Conservation (phyloP, 2,888 invertebrate species). For the Gibbula magus region DNA sequence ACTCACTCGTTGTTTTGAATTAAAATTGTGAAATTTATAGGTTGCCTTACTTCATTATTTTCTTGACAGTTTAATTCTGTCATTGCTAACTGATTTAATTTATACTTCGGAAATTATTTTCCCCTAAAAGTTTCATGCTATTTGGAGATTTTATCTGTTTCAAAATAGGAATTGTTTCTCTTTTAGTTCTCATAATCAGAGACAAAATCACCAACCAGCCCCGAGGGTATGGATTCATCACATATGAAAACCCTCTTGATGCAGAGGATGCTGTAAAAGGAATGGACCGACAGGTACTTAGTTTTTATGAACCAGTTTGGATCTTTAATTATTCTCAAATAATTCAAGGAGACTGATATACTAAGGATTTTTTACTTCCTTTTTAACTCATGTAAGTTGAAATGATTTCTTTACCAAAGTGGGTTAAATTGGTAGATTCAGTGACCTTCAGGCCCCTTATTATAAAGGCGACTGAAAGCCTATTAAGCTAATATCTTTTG, state of each 20-base stretch:
- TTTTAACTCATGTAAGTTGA: background rate
- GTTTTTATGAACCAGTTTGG: background rate
- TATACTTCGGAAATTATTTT: too few species aligned
- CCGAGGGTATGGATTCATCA: constrained; percentile 67
- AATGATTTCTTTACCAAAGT: background rate
- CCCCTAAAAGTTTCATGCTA: background rate
- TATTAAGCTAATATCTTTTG: too few species aligned
- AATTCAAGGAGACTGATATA: background rate
- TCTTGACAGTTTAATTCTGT: too few species aligned
- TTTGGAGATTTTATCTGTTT: background rate
- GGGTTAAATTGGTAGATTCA: too few species aligned
- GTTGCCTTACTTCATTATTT: too few species aligned
- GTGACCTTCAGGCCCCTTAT: too few species aligned
- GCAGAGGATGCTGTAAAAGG: constrained; percentile 65
- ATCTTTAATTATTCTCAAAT: background rate
- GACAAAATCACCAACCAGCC: constrained; percentile 58
- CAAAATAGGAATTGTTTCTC: background rate
- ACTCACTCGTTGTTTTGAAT: too few species aligned
- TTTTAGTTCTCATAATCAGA: constrained; percentile 61
- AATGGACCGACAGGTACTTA: constrained; percentile 59
- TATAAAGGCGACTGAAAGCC: too few species aligned
- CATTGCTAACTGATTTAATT: too few species aligned
- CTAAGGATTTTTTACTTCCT: background rate
- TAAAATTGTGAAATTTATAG: too few species aligned
- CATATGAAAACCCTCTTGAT: constrained; percentile 67